phyloP scores from a whole-genome alignment of 1,140 invertebrate species.

The Diabrotica undecimpunctata region DNA sequence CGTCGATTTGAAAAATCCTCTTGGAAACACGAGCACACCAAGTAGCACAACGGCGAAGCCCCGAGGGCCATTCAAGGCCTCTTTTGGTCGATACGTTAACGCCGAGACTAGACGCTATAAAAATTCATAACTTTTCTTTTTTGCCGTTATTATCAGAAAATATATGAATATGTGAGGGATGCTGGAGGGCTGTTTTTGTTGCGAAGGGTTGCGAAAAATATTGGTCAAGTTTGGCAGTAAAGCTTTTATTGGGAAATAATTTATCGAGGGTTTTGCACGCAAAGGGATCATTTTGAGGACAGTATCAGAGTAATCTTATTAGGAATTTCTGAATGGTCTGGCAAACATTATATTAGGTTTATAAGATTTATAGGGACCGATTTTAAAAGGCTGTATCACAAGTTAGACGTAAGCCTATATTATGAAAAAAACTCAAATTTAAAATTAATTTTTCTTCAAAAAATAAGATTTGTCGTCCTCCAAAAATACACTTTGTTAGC shows the following conservation, averaged over 20 bases:
- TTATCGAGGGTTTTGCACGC: not conserved
- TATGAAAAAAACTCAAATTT: too few relatives aligned
- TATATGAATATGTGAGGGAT: not conserved
- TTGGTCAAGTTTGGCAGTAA: not conserved
- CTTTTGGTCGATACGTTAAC: not conserved
- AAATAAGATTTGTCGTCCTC: too few relatives aligned
- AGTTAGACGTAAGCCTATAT: too few relatives aligned
- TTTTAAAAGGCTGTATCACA: too few relatives aligned
- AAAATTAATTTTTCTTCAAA: too few relatives aligned
- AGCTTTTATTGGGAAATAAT: not conserved
- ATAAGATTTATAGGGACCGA: too few relatives aligned
- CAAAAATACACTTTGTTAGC: too few relatives aligned
- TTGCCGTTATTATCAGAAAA: not conserved
- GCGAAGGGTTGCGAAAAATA: not conserved
- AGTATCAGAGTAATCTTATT: too few relatives aligned
- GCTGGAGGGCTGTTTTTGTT: not conserved
- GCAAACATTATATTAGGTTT: too few relatives aligned
- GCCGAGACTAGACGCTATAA: not conserved
- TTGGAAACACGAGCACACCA: too few relatives aligned
- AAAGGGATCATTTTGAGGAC: not conserved
- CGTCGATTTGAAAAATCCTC: too few relatives aligned
- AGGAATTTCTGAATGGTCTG: too few relatives aligned
- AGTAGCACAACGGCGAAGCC: not conserved
- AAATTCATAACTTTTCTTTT: conserved; percentile 1
- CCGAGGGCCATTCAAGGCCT: not conserved